Base-by-base conservation (phyloP, 2,888 invertebrate genomes). In the Trichacis sp. region DNA sequence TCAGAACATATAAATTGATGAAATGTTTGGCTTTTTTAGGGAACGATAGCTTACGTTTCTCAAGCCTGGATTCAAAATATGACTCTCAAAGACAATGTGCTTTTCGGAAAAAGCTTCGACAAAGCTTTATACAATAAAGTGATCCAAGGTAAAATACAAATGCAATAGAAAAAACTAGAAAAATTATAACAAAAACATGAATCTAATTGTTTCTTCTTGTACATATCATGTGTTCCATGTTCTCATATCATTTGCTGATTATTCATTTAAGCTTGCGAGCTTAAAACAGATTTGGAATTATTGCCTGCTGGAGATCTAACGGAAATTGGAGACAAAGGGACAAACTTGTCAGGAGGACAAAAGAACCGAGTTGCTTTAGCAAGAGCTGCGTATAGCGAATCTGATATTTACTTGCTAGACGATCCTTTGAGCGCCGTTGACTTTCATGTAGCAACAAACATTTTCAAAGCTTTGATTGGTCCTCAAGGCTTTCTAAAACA, bases 371-470 rank as follows among this genome's bases (percentile, higher is more conserved):
- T 97, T 30, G 95, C 95, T 58, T 86, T 97, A 65, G 97, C 97
- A 0, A 88, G 97, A 72, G 96, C 97, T 1, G 95, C 96, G 1
- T 97, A 97, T 84, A 90, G 89, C 75, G 90, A 95, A 84, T 89
- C 93, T 0, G 96, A 97, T 78, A 88, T 96, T 68, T 97, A 96
- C 85, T 91, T 97, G 78, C 86, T 99, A 75, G 98, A 99, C 81
- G 98, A 99, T 88, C 98, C 98, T 1, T 86, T 94, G 48, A 96
- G 96, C 80, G 98, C 98, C 2, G 98, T 98, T 1, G 98, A 98
- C 85, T 92, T 96, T 24, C 98, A 98, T 83, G 98, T 98, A 50
- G 98, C 98, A 11, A 97, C 96, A 86, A 97, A 98, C 82, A 96
- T 98, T 77, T 99, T 98, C 81, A 95, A 98, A 71, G 89, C 96